Percentiles rank a stretch among this genome's conserved stretches.
phyloP scores from a whole-genome alignment of 2,888 invertebrate genomes.

The Caenorhabditis becei region DNA sequence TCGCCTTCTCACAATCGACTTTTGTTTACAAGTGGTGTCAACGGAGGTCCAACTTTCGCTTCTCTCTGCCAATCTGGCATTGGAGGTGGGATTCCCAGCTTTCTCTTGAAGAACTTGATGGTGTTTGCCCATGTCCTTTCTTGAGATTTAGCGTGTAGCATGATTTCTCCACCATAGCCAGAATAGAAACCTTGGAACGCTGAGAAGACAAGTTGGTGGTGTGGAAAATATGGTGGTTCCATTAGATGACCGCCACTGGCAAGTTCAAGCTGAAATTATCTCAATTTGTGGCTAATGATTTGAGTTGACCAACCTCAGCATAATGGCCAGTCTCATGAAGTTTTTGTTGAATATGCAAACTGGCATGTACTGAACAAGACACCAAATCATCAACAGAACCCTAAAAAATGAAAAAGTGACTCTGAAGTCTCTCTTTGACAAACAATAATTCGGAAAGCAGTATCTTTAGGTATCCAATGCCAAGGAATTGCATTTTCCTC shows the following conservation, averaged over 20 bases:
- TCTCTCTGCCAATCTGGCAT: constrained; percentile 63
- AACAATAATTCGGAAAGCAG: constrained; percentile 61
- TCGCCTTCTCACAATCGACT: constrained; percentile 46
- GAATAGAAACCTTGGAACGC: constrained; percentile 67
- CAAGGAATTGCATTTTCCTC: constrained; percentile 57
- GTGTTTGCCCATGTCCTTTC: constrained; percentile 62
- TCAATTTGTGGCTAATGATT: neutral
- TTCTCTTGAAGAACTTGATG: constrained; percentile 60
- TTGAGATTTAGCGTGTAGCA: constrained; percentile 63
- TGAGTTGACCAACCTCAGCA: constrained; percentile 24
- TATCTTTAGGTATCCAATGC: constrained; percentile 56
- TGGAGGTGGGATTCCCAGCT: constrained; percentile 56
- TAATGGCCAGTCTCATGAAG: constrained; percentile 58
- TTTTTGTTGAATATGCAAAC: constrained; percentile 41
- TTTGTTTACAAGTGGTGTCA: constrained; percentile 44
- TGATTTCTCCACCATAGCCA: constrained; percentile 63
- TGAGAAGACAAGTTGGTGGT: constrained; percentile 63
- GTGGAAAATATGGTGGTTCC: constrained; percentile 68
- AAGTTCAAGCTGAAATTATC: constrained; percentile 58
- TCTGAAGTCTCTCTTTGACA: neutral
- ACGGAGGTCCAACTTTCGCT: constrained; percentile 5
- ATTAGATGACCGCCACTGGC: constrained; percentile 65
- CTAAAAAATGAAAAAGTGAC: constrained; percentile 16
- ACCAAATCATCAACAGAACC: constrained; percentile 62
- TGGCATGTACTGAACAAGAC: constrained; percentile 41